A percentile compares a stretch with the other conserved stretches of the same genome.
Conservation (phyloP, 2,888 invertebrate genomes). For the Protonemura montana region DNA sequence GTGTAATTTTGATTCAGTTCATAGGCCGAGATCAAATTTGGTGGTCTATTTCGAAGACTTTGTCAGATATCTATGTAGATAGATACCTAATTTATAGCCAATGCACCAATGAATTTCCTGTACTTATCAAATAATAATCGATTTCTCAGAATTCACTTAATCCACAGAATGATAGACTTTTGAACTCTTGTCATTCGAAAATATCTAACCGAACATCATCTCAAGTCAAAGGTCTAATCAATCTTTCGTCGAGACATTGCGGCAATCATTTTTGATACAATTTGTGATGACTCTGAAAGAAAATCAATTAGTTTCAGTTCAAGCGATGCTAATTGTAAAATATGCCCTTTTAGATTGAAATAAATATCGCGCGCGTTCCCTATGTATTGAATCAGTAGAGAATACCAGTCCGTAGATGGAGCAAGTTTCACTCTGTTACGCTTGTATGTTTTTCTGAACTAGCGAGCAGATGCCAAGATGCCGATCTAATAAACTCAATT, state of each 20-base stretch:
- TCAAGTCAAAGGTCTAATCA: neutral
- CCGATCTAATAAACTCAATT: constrained; percentile 23
- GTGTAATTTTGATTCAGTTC: no score
- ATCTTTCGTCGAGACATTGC: neutral
- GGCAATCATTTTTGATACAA: neutral
- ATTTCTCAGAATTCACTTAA: neutral
- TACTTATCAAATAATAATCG: neutral
- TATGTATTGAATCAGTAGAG: neutral
- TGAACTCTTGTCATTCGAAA: neutral
- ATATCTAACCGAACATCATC: neutral
- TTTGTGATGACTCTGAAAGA: neutral
- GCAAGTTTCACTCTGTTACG: neutral
- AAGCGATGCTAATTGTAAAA: constrained; percentile 15
- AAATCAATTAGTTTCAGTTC: neutral
- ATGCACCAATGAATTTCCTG: neutral
- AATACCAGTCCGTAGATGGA: neutral
- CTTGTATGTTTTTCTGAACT: neutral
- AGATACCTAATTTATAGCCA: neutral
- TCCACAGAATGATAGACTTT: neutral
- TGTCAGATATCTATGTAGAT: neutral
- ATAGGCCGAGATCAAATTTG: no score
- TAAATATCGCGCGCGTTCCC: neutral
- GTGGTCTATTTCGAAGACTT: no score
- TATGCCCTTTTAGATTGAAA: neutral
- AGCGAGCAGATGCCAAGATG: neutral